Percentiles rank a stretch among this genome's conserved stretches.
phyloP scores from a whole-genome alignment of 2,113 vertebrate genomes.

The Poecilia latipinna region DNA sequence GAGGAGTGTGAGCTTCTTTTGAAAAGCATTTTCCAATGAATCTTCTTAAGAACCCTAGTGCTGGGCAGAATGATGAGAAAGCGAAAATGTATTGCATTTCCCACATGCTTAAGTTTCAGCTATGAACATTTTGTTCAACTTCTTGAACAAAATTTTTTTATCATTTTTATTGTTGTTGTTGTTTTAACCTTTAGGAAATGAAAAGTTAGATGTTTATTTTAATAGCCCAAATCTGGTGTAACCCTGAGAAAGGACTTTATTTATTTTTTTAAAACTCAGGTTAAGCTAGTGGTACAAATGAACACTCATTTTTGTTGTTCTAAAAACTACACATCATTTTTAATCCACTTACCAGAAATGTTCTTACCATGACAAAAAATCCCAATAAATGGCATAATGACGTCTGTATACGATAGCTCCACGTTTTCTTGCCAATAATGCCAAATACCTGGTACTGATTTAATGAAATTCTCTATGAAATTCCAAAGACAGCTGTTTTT shows the following conservation, averaged over 20 bases:
- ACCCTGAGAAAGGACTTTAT: background rate
- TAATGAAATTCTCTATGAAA: background rate
- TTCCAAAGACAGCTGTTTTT: background rate
- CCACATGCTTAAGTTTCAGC: background rate
- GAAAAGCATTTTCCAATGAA: conserved; percentile 1
- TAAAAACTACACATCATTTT: background rate
- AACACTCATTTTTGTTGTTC: background rate
- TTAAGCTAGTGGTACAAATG: background rate
- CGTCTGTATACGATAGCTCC: background rate
- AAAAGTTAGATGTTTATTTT: background rate
- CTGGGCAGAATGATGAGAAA: background rate
- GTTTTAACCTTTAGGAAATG: background rate
- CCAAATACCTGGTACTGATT: background rate
- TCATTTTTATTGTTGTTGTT: no score
- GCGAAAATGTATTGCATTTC: background rate
- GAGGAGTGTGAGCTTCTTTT: background rate
- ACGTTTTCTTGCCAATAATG: background rate
- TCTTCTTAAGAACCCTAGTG: background rate
- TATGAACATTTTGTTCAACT: background rate
- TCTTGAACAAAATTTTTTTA: no score
- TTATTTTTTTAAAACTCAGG: background rate
- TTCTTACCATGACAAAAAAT: background rate
- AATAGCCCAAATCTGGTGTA: background rate
- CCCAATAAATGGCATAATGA: background rate
- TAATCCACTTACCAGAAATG: background rate